Conservation (phyloP, 2,797 vertebrate species). For the Mionectes olivaceus region DNA sequence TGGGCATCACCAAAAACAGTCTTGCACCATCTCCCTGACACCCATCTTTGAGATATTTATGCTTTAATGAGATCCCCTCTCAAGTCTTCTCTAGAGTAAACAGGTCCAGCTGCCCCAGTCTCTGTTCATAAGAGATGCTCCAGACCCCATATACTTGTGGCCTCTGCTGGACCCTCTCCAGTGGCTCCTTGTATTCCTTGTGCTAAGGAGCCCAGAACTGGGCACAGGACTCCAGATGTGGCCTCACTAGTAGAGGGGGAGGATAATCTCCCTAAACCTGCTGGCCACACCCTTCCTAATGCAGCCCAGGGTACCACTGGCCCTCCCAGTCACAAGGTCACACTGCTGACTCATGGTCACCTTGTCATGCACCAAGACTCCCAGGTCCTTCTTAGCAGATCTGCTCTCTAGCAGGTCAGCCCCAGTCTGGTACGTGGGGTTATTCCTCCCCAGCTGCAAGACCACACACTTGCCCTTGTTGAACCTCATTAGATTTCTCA, state of each 20-base stretch:
- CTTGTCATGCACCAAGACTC: background rate
- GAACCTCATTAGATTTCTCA: background rate
- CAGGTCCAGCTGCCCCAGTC: background rate
- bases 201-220: background rate
- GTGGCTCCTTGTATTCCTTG: background rate
- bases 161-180: background rate
- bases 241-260: background rate
- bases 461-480: background rate
- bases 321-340: background rate
- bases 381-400: background rate
- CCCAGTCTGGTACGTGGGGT: background rate
- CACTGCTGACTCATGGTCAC: background rate
- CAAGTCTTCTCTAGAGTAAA: background rate
- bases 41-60: background rate
- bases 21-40: background rate
- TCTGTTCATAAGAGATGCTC: background rate
- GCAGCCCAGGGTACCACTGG: background rate
- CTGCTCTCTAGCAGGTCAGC: background rate
- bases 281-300: background rate
- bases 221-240: background rate
- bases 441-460: background rate
- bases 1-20: background rate
- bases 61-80: background rate
- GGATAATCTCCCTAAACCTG: background rate
- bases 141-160: background rate